Base-by-base conservation (phyloP, 2,113 vertebrate genomes). In the Dasyprocta punctata region DNA sequence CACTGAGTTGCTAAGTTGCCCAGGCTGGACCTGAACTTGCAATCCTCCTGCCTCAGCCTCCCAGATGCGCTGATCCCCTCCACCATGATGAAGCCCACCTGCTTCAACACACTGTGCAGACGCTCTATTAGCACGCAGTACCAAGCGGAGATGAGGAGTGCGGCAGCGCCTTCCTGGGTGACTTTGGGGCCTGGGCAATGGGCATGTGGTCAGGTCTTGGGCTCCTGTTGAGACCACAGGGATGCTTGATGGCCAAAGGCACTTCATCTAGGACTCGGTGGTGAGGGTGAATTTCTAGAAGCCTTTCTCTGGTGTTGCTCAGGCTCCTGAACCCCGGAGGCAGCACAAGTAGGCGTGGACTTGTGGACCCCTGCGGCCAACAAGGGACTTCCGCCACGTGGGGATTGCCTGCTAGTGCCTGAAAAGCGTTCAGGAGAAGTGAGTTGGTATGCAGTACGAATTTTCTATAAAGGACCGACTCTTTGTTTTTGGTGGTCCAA, bases 51-150 rank as follows among this genome's bases (percentile, higher is more conserved):
- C 13, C 44, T 49, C 73, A 49, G 73, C 22, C 41, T 77, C 73
- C 73, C 12, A 26, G 97, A 47, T 97, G 98, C 33, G 73, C 96
- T 88, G 96, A 96, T 98, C 63, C 95, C 96, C 63, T 93, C 96
- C 75, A 97, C 97, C 89, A 93, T 89, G 96, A 97, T 97, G 98
- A 98, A 96, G 65, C 94, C 93, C 60, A 41, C 98, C 73, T 96
- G 98, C 95, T 98, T 97, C 26, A 91, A 93, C 95, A 92, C 94
- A 95, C 71, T 0, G 67, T 95, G 13, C 97, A 98, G 54, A 97
- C 77, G 0, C 93, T 97, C n/a, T 97, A 75, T 94, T 30, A 58
- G 65, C 52, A 65, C 0, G 93, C 8, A 86, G 97, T 52, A 92
- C 97, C 3, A 86, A 97, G 41, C 96, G 0, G 78, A 97, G 17